Conservation (phyloP, 1,140 invertebrate genomes). For the Drosophila kanapiae region DNA sequence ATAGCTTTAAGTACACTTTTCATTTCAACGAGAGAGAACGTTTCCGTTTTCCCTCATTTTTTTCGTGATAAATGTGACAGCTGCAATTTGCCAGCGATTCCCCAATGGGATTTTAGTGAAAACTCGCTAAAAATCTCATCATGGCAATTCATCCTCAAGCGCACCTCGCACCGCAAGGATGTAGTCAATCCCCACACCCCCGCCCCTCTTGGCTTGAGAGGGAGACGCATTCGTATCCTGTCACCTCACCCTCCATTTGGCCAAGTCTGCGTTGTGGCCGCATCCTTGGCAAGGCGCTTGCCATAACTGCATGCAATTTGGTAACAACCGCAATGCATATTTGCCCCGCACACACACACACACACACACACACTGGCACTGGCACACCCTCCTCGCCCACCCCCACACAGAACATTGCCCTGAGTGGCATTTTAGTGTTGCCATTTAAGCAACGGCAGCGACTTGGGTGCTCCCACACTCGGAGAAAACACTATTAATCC, state of each 20-base stretch:
- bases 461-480: slow-evolving; percentile 39
- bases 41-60: background rate
- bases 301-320: slow-evolving; percentile 70
- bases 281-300: slow-evolving; percentile 64
- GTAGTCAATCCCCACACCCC: too few relatives aligned
- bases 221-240: slow-evolving; percentile 41
- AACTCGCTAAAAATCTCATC: slow-evolving; percentile 48
- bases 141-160: slow-evolving; percentile 50
- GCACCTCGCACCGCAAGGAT: slow-evolving; percentile 42
- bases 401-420: slow-evolving; percentile 46
- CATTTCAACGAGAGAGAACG: background rate
- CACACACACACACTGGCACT: slow-evolving; percentile 10
- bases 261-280: slow-evolving; percentile 24
- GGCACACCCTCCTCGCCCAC: background rate
- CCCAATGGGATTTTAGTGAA: slow-evolving; percentile 45
- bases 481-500: background rate
- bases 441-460: slow-evolving; percentile 60
- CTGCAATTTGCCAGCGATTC: slow-evolving; percentile 44
- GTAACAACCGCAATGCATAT: slow-evolving; percentile 77
- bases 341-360: slow-evolving; percentile 48
- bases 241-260: background rate
- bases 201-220: background rate
- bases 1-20: slow-evolving; percentile 1
- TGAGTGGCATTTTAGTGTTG: slow-evolving; percentile 80
- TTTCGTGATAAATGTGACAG: slow-evolving; percentile 38